These are phyloP conservation scores for Macquaria ambigua DNA, from an alignment of 2,113 vertebrate genomes.

Conservation along the genomic window DNA sequence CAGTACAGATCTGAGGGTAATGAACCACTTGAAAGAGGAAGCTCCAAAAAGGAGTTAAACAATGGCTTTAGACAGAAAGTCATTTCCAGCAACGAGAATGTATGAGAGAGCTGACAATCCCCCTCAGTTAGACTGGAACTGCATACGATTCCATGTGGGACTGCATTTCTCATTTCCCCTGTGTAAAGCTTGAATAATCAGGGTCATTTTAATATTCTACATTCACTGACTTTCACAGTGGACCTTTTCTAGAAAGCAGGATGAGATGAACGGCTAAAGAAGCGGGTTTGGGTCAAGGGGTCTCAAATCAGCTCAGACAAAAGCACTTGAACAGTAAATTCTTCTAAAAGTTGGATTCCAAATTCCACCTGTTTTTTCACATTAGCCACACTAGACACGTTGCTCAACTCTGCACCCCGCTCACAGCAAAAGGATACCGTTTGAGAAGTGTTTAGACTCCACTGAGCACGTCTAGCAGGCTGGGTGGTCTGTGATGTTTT, in stretches of 20 bases:
- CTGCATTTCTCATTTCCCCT: background rate
- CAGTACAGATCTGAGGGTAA: slow-evolving; percentile 22
- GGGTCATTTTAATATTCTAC: background rate
- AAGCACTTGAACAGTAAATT: background rate
- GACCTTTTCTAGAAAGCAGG: slow-evolving; percentile 1
- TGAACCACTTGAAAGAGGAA: slow-evolving; percentile 17
- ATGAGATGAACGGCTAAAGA: background rate
- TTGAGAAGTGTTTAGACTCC: slow-evolving; percentile 8
- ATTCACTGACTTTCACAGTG: background rate
- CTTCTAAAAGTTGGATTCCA: background rate
- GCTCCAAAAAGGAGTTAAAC: background rate
- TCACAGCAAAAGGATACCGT: background rate
- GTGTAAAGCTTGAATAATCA: slow-evolving; percentile 16
- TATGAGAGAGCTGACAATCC: background rate
- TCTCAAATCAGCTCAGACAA: background rate
- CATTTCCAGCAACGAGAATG: background rate
- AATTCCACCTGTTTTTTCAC: background rate
- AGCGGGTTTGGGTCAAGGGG: background rate
- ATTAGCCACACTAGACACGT: background rate
- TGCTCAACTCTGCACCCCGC: background rate
- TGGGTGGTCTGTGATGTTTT: slow-evolving; percentile 17
- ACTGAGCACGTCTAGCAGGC: background rate
- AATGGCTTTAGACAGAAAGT: slow-evolving; percentile 1
- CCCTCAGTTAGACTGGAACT: background rate
- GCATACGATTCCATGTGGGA: background rate